Base-by-base conservation (phyloP, 2,113 vertebrate genomes). In the Forbesichthys papilliferus region DNA sequence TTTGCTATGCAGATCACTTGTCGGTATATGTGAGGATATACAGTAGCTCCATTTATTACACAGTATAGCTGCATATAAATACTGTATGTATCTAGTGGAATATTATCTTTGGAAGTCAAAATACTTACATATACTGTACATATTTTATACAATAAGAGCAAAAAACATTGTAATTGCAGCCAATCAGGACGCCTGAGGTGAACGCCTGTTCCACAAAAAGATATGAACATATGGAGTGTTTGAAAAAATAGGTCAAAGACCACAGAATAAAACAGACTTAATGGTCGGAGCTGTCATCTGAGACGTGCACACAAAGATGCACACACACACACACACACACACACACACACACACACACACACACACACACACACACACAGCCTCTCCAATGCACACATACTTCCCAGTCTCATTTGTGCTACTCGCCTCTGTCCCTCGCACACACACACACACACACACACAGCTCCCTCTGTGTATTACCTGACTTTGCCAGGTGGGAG, bases 401-500 rank as follows among this genome's bases (percentile, higher is more conserved):
- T 5, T 14, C 52, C 11, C 10, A 53, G 11, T 33, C 18, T 58
- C 11, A 4, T 58, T 20, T 58, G 9, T 58, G 10, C 18, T 11
- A 58, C 58, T 42, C 58, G 34, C 33, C 27, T 9, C 4, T 10
- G 55, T 27, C 18, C 9, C 13, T 27, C 33, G 11, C 33, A 34
- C 74, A 74, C 74, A 79, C 51, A 48, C 33, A 61, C 75, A 81
- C 59, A 46, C 36, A 61, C 13, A 18, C 42, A 47, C 42, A n/a
- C 33, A 20, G 49, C 62, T 70, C 84, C 80, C 76, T 82, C 84
- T 85, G 85, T 79, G 75, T 83, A 87, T 83, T 87, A 83, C 78
- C 85, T 87, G 84, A 90, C 86, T 86, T 74, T 55, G 70, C 80
- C 83, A 86, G 85, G 86, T 85, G 85, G 83, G 83, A 83, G 84